Evolutionary conservation across 2,113 vertebrate genomes (phyloP).

Genomic region (Acrocephalus arundinaceus): DNA sequence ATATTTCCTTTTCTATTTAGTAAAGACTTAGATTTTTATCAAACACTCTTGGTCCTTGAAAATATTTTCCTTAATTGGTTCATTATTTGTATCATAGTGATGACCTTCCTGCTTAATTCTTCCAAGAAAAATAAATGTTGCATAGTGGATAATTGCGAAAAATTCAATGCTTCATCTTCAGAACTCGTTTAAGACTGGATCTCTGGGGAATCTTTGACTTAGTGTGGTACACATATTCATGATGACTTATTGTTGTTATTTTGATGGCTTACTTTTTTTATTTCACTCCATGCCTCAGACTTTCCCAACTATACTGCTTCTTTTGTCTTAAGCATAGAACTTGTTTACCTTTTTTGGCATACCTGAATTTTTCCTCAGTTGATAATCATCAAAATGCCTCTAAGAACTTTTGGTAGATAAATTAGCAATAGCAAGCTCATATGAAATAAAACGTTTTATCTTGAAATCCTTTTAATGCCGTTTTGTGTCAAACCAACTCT

Average conservation of each 20-base stretch:
- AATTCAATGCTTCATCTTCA: background rate
- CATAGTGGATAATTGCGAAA: background rate
- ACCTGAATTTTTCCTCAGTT: background rate
- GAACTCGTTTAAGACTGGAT: background rate
- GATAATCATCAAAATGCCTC: background rate
- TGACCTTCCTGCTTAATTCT: background rate
- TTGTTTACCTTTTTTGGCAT: background rate
- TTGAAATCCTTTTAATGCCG: background rate
- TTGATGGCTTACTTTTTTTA: background rate
- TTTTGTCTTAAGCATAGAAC: background rate
- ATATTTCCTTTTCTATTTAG: background rate
- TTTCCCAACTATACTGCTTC: background rate
- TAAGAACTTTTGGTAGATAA: background rate
- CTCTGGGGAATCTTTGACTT: background rate
- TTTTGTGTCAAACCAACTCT: background rate
- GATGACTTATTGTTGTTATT: background rate
- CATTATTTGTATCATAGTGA: background rate
- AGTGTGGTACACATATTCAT: background rate
- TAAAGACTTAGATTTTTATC: background rate
- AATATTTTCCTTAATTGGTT: background rate
- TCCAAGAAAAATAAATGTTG: background rate
- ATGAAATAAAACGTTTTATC: background rate
- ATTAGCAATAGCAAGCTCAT: background rate
- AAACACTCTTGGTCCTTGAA: background rate
- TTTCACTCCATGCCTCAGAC: background rate